Evolutionary conservation across 2,888 invertebrate species (phyloP), one percentile per base, ranked within the genome.

Genomic region (Acleris laterana): DNA sequence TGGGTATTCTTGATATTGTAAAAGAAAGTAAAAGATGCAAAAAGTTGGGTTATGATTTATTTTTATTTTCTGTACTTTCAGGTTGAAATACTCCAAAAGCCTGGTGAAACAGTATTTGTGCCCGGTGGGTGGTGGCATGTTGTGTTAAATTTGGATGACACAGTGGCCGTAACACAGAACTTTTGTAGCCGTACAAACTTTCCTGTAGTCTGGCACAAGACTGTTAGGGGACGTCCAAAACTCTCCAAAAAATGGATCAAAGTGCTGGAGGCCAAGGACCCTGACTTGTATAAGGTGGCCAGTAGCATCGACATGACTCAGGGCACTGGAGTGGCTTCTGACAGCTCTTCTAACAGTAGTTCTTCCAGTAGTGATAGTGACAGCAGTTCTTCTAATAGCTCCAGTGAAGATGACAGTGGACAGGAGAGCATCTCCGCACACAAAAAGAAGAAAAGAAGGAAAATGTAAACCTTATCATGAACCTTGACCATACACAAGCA

Each of bases 41-140:
- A 28, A 28, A 32, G 32, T 32, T 32, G 1, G 32, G 7, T 11
- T 32, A 32, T 11, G 25, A 5, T 9, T 32, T 38, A 19, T 20
- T 22, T 58, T 51, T 20, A 32, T 62, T 22, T 25, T 52, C 69
- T 67, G 67, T 69, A 25, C 69, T 88, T 87, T 20, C 85, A 96
- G 95, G 95, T 99, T 71, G 99, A 99, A 93, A 97, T 99, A 75
- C 93, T 99, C 5, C 99, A 99, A 86, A 95, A 95, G 76, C 98
- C 99, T 16, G 99, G 99, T 20, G 99, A 99, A 85, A 99, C 99
- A 4, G 98, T 99, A 38, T 99, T 99, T 92, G 98, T 99, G 63
- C 99, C 99, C 11, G 98, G 98, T 19, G 99, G 99, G 11, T 99
- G 99, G 99, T 99, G 99, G 99, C 99, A 99, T 86, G 99, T 99